Evolutionary conservation across 2,888 invertebrate species (phyloP).

Genomic region (Aporophyla nigra): DNA sequence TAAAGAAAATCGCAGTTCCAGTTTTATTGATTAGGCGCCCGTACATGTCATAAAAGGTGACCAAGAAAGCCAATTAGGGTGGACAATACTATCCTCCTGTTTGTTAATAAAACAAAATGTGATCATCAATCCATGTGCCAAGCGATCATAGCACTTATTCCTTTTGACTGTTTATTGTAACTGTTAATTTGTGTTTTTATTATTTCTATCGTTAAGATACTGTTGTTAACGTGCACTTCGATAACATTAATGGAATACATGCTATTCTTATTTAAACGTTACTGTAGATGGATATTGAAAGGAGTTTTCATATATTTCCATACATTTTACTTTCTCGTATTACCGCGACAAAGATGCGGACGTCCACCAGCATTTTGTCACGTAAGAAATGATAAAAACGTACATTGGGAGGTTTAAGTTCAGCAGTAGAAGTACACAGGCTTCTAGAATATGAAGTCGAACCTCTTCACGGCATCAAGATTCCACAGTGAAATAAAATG

Average conservation of each 20-base stretch:
- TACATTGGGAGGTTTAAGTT: too few relatives aligned
- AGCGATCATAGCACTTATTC: neutral
- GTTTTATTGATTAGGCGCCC: neutral
- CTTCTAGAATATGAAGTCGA: too few relatives aligned
- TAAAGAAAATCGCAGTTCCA: neutral
- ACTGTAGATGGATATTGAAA: neutral
- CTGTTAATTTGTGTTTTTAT: neutral
- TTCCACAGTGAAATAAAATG: too few relatives aligned
- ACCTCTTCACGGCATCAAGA: too few relatives aligned
- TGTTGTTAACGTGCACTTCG: too few relatives aligned
- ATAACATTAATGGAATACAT: too few relatives aligned
- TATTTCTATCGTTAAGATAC: neutral
- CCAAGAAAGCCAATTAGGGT: neutral
- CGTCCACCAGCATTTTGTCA: neutral
- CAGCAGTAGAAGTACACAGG: too few relatives aligned
- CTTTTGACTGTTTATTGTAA: neutral
- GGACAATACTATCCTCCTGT: neutral
- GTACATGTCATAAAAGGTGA: neutral
- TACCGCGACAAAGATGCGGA: too few relatives aligned
- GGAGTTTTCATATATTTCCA: neutral
- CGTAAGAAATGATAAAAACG: neutral
- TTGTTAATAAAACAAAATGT: neutral
- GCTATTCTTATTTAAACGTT: too few relatives aligned
- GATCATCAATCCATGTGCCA: neutral
- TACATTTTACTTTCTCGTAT: neutral